Conservation (phyloP, 2,888 invertebrate genomes). For the Agonopterix heracliana region DNA sequence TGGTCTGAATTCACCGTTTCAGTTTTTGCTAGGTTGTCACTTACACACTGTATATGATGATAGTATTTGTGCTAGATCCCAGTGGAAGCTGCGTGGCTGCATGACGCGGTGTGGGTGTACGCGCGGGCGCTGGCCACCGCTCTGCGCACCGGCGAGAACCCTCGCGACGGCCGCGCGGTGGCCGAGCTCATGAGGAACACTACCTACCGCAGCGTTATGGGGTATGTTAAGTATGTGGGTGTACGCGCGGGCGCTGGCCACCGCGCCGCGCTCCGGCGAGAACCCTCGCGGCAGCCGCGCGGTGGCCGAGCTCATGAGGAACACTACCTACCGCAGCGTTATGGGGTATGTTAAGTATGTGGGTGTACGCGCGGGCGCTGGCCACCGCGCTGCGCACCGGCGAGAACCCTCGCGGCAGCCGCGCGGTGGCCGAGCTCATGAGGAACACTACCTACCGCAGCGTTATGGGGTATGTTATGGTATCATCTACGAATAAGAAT, state of each 20-base stretch:
- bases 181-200: constrained; percentile 85
- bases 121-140: constrained; percentile 86
- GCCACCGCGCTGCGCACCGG: constrained; percentile 81
- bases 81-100: constrained; percentile 93
- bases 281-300: constrained; percentile 88
- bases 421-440: constrained; percentile 86
- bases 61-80: constrained; percentile 77
- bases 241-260: constrained; percentile 88
- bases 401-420: constrained; percentile 85
- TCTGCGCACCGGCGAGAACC: constrained; percentile 80
- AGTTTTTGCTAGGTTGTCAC: too few relatives aligned
- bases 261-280: constrained; percentile 80
- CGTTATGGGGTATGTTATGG: constrained; percentile 89
- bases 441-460: constrained; percentile 87
- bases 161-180: constrained; percentile 89
- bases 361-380: constrained; percentile 91
- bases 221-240: constrained; percentile 90
- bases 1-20: too few relatives aligned
- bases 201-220: constrained; percentile 90
- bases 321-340: constrained; percentile 86
- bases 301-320: constrained; percentile 85
- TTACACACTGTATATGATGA: too few relatives aligned
- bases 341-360: constrained; percentile 91
- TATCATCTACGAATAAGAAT: too few relatives aligned
- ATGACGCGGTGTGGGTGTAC: constrained; percentile 95